Evolutionary conservation across 2,113 vertebrate genomes (phyloP).

Genomic region (Dendropsophus ebraccatus): DNA sequence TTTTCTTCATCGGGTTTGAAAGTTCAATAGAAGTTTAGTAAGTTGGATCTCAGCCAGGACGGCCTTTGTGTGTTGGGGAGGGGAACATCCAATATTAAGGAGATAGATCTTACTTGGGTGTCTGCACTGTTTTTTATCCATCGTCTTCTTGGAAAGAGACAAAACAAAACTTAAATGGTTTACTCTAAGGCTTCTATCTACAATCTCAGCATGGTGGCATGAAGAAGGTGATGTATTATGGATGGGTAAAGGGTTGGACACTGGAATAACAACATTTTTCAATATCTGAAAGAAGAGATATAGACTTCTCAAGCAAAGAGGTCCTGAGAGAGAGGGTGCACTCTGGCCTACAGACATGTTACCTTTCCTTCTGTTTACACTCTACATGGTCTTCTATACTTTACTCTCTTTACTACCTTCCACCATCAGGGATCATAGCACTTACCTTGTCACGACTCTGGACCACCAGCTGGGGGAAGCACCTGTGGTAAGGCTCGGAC

Average conservation of each 20-base stretch:
- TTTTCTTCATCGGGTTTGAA: slow-evolving; percentile 41
- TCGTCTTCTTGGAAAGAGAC: slow-evolving; percentile 23
- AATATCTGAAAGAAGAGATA: neutral
- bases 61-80: slow-evolving; percentile 21
- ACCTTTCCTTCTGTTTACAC: neutral
- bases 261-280: neutral
- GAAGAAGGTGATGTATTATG: neutral
- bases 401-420: neutral
- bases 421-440: neutral
- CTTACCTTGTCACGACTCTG: neutral
- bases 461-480: no score
- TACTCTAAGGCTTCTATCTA: slow-evolving; percentile 23
- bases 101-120: slow-evolving; percentile 27
- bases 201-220: slow-evolving; percentile 3
- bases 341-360: neutral
- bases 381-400: neutral
- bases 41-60: slow-evolving; percentile 32
- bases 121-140: neutral
- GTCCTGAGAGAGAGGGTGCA: neutral
- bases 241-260: neutral
- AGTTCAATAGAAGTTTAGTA: slow-evolving; percentile 56
- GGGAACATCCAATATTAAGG: slow-evolving; percentile 28
- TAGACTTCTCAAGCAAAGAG: neutral
- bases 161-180: slow-evolving; percentile 13
- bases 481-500: no score